Base-by-base conservation (phyloP, 1,140 invertebrate genomes). In the Bombus balteatus region DNA sequence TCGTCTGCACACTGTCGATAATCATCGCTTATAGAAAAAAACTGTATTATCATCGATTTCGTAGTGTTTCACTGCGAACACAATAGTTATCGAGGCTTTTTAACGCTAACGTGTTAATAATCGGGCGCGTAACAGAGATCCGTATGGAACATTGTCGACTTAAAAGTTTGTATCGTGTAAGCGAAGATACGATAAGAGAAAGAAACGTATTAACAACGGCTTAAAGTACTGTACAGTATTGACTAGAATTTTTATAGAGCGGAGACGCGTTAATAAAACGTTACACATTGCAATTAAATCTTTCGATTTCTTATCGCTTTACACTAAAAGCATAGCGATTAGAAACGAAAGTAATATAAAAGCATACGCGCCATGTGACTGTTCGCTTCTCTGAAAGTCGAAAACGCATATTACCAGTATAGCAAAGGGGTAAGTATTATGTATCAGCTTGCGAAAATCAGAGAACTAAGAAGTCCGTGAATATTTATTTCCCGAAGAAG, bases 211-310 rank as follows among this genome's bases (percentile, higher is more conserved):
- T 70, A 85, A 76, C 74, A 79, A 86, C 73, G 39, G 22, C 75
- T 68, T 86, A 72, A 77, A 86, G 79, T 82, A 34, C 70, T 68
- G 83, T 89, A 89, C 39, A 86, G 65, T 66, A 86, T 83, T 89
- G 88, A 89, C 88, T 89, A 89, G 88, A 89, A 89, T 89, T 62
- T 53, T 83, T 89, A 77, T 78, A 59, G 47, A 41, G 25, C 39
- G 32, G 37, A 37, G 66, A 83, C n/a, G 25, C 53, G 28, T 39
- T 71, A 34, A 32, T 25, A 47, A 22, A 47, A 22, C 57, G 37
- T 65, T 74, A 62, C 70, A 43, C 18, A 41, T 59, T 10, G 28
- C 12, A 47, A 80, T 43, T 28, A 32, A 41, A 81, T 41, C 37
- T 59, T 77, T 72, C 25, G 39, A 47, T 53, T 57, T 32, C 77